These are phyloP conservation scores for Amphiura filiformis DNA, from an alignment of 35 echinoderm and acorn worm genomes.

Conservation along the genomic window DNA sequence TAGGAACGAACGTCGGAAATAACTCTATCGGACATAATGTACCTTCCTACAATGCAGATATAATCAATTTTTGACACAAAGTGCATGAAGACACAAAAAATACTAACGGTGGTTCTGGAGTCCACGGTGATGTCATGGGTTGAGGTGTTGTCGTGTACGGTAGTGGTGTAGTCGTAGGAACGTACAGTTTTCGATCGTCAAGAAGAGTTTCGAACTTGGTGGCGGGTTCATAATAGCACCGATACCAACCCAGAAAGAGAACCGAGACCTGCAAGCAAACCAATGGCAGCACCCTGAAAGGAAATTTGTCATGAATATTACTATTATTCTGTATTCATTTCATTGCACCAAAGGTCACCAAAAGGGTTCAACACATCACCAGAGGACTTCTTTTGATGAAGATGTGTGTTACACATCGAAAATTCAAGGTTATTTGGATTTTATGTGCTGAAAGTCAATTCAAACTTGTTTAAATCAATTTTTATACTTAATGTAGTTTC, in stretches of 20 bases:
- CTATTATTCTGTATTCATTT: too few species aligned
- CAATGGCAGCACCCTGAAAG: slow-evolving; percentile 60
- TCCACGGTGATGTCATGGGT: slow-evolving; percentile 1
- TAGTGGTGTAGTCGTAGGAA: neutral
- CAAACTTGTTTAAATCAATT: too few species aligned
- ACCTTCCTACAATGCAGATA: too few species aligned
- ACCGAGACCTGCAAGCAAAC: slow-evolving; percentile 28
- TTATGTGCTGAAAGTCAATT: too few species aligned
- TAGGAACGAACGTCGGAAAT: too few species aligned
- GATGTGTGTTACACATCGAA: too few species aligned
- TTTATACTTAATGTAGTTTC: too few species aligned
- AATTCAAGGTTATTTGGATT: too few species aligned
- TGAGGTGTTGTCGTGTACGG: neutral
- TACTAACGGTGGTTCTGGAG: neutral
- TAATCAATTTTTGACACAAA: too few species aligned
- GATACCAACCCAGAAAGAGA: slow-evolving; percentile 72
- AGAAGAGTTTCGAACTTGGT: slow-evolving; percentile 43
- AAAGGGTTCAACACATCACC: neutral
- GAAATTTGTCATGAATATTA: neutral
- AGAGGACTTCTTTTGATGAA: too few species aligned
- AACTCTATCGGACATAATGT: too few species aligned
- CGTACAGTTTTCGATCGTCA: slow-evolving; percentile 36
- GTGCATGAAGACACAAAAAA: too few species aligned
- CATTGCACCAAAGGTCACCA: neutral
- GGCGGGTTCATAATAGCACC: slow-evolving; percentile 67